A percentile compares a stretch with the other conserved stretches of the same genome.
Conservation (phyloP, 2,888 invertebrate species). For the Salticus scenicus region DNA sequence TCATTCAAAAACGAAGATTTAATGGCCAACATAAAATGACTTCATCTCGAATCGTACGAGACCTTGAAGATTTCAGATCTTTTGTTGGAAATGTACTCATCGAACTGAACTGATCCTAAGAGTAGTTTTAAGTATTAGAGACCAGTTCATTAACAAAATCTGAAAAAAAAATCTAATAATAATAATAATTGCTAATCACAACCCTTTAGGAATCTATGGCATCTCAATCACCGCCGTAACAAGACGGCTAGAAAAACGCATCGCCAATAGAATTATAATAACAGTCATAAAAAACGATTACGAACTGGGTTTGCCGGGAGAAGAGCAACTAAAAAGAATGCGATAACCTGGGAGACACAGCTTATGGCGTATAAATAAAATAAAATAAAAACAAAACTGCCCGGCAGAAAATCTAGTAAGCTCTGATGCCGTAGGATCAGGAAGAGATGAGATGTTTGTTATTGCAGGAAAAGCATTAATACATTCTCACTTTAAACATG, state of each 20-base stretch:
- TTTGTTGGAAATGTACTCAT: too few relatives aligned
- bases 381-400: too few relatives aligned
- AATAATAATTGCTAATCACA: slow-evolving; percentile 38
- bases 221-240: slow-evolving; percentile 52
- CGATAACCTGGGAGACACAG: slow-evolving; percentile 33
- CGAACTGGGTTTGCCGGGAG: slow-evolving; percentile 57
- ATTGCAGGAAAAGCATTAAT: neutral
- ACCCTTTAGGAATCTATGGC: slow-evolving; percentile 37
- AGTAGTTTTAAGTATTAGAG: too few relatives aligned
- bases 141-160: too few relatives aligned
- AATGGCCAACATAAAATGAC: too few relatives aligned
- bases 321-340: slow-evolving; percentile 61
- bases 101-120: too few relatives aligned
- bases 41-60: too few relatives aligned
- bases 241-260: slow-evolving; percentile 7
- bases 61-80: too few relatives aligned
- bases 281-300: slow-evolving; percentile 13
- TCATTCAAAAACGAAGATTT: too few relatives aligned
- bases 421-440: neutral
- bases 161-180: neutral
- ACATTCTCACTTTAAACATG: too few relatives aligned
- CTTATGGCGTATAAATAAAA: neutral
- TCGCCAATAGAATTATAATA: neutral
- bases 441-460: neutral
- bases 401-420: too few relatives aligned